Base-by-base conservation (phyloP, 2,113 vertebrate genomes). In the Sialia sialis region DNA sequence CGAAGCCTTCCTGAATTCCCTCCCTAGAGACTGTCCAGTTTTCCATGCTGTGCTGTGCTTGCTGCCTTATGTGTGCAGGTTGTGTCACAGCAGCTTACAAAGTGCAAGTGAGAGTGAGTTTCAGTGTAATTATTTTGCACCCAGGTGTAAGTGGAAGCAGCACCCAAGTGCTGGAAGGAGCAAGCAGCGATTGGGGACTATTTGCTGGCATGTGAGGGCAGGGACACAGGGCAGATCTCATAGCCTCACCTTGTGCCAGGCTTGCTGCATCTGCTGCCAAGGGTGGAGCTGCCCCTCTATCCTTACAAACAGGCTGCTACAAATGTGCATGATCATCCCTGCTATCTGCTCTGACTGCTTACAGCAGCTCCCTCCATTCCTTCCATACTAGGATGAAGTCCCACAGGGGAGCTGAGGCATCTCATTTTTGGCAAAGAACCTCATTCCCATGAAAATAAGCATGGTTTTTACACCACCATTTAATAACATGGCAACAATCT, bases 381-480 rank as follows among this genome's bases (percentile, higher is more conserved):
- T 96, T 93, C 67, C 48, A 91, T 98, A 97, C 95, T 96, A 85
- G 97, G 96, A 98, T 96, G 77, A 93, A 84, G 95, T 98, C 98
- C 98, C 98, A 14, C 2, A 96, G 98, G 99, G 98, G 67, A 84
- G 81, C 96, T 96, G 90, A 97, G 98, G 98, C 98, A 99, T 99
- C 98, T 98, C 86, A 64, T 95, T 98, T 95, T 99, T 99, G 99
- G 99, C 99, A 98, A 86, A 92, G 82, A 94, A 94, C 94, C 94
- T 94, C 97, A 98, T 99, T 99, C 99, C 98, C 99, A 99, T 98
- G 98, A 98, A 99, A 98, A 67, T 98, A 97, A 98, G 98, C 19
- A 22, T 97, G 97, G 97, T 96, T 98, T 98, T 98, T 97, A 97
- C 94, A 97, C 97, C 38, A 34, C 95, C 32, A 29, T 96, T 96